Base-by-base conservation (phyloP, 2,888 invertebrate species). In the Macaria notata region DNA sequence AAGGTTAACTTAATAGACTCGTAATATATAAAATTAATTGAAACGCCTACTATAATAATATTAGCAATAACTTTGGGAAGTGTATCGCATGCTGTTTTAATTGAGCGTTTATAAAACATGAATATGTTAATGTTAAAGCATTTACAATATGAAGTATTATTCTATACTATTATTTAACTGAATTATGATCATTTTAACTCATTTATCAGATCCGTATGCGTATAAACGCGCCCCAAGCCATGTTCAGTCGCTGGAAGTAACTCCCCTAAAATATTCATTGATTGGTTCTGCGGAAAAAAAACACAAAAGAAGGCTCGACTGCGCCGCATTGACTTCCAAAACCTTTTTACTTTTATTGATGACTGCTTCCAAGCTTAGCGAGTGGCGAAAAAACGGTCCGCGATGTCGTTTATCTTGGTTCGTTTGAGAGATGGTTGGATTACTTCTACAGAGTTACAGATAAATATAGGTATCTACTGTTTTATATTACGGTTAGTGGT, bases 231-330 rank as follows among this genome's bases (percentile, higher is more conserved):
- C 19, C 19, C 19, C 19, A 19, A 19, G 19, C 19, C 19, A 19
- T 19, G 19, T 19, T 19, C 19, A 19, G 19, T 19, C 19, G 19
- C 19, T 36, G 33, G 33, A 4, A 36, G 7, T 7, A 60, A 46
- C 50, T 57, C 43, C 42, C 42, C 51, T 46, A 51, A 54, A 61
- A 56, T 49, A 54, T 54, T 54, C 50, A 54, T 46, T 61, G 56
- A 57, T 57, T 61, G 48, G 33, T 61, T 60, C 41, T 43, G 9
- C 31, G 38, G 45, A 44, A 49, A 51, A 53, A 19, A 19, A 53
- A 53, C 46, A 53, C 46, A 46, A 53, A 53, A 38, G 31, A 52
- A 44, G 44, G 44, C 41, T 38, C 33, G 30, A 41, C 46, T 53
- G 33, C 46, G 46, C 46, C 52, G 52, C 41, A 31, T 52, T 46